Base-by-base conservation (phyloP, 2,113 vertebrate species). In the Boleophthalmus pectinirostris region DNA sequence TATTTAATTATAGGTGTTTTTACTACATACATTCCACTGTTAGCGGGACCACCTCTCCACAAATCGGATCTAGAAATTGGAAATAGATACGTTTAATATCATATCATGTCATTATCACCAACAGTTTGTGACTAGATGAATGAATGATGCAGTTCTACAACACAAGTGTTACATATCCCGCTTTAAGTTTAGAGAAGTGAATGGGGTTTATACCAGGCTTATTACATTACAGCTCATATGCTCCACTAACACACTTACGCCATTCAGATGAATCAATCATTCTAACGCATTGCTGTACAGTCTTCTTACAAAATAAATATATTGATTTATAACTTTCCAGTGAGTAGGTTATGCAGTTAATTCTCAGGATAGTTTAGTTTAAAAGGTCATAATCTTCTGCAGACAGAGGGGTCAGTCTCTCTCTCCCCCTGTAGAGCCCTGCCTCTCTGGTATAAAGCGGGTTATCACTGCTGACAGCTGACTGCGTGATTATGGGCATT, bases 391-490 rank as follows among this genome's bases (percentile, higher is more conserved):
- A 29, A 46, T 23, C 43, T 10, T 35, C 7, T 10, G 5, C 51
- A 12, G 24, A 64, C 66, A 73, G 53, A 45, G 78, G 18, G 72
- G 60, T 77, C 81, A 66, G 57, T 8, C 46, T 35, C 79, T 63
- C 8, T 58, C 33, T 68, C 70, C 68, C 72, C 72, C 73, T 60
- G 67, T 58, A 87, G 77, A 71, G 2, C 29, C 69, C 72, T 23
- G 51, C 60, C 72, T 25, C 72, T 25, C 66, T 51, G 47, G 54
- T 70, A 67, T 43, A n/a, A 71, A 63, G 51, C 82, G 60, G 77
- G 45, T 67, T 29, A 25, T 77, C 35, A 46, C 47, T 13, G 61
- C 15, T 16, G 57, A 70, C 73, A 75, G 68, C 63, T 25, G 57
- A 75, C 12, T 11, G 69, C 45, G 21, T 56, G 35, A 57, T 61